phyloP scores from a whole-genome alignment of 2,797 vertebrate genomes.

The Myripristis jacobus region DNA sequence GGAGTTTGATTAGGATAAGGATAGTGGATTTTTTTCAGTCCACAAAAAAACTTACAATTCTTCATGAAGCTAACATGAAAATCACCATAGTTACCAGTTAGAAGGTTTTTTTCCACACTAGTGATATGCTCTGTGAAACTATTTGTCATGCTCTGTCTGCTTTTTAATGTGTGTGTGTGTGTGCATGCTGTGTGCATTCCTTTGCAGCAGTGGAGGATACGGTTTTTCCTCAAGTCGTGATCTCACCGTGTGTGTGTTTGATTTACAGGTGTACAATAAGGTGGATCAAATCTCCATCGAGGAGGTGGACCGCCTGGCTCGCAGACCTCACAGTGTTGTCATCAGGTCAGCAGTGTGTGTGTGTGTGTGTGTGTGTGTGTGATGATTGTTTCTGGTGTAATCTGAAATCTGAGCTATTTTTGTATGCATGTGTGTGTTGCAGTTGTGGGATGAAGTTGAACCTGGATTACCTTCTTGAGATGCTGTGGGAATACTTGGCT shows the following conservation, averaged over 20 bases:
- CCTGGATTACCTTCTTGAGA: slow-evolving; percentile 95
- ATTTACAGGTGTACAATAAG: slow-evolving; percentile 96
- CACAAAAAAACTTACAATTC: not conserved
- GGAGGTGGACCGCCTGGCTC: slow-evolving; percentile 95
- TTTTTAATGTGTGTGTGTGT: too few species aligned
- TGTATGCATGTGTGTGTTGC: slow-evolving; percentile 18
- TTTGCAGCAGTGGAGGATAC: not conserved
- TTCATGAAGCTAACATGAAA: not conserved
- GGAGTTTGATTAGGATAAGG: too few species aligned
- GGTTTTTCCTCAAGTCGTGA: not conserved
- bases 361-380: not conserved
- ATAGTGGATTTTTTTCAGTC: not conserved
- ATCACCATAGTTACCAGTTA: not conserved
- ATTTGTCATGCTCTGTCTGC: too few species aligned
- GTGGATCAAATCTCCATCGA: slow-evolving; percentile 99
- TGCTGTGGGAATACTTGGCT: slow-evolving; percentile 95
- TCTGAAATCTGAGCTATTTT: not conserved
- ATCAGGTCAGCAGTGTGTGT: slow-evolving; percentile 86
- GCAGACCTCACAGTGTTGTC: slow-evolving; percentile 91
- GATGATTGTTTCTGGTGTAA: not conserved
- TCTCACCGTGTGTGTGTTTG: slow-evolving; percentile 13
- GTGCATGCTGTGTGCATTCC: not conserved
- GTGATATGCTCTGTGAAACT: too few species aligned
- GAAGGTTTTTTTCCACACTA: not conserved
- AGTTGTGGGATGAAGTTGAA: slow-evolving; percentile 99